Evolutionary conservation across 1,140 invertebrate genomes (phyloP).

Genomic region (Pogonomyrmex californicus): DNA sequence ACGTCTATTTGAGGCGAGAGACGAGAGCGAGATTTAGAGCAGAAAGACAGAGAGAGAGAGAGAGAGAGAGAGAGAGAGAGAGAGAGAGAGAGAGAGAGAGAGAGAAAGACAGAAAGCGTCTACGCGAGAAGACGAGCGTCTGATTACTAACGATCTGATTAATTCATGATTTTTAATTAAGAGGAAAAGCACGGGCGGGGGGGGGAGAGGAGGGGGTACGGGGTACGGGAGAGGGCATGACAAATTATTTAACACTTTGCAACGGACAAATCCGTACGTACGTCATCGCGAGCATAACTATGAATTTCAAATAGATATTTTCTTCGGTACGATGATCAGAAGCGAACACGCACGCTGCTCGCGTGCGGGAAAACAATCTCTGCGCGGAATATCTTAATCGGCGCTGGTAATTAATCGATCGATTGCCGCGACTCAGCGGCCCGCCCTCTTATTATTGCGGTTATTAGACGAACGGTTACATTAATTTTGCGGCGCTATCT

Average conservation of each 20-base stretch:
- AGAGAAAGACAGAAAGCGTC: conserved; percentile 70
- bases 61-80: conserved; percentile 57
- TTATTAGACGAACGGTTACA: conserved; percentile 62
- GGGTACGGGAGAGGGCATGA: not conserved
- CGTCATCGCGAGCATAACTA: conserved; percentile 57
- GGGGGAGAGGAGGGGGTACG: too few relatives aligned
- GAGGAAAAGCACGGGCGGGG: conserved; percentile 75
- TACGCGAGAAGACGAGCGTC: conserved; percentile 77
- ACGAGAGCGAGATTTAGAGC: conserved; percentile 74
- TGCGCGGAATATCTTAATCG: conserved; percentile 41
- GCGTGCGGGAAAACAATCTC: not conserved
- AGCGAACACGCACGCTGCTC: not conserved
- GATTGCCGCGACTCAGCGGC: conserved; percentile 17
- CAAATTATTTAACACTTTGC: conserved; percentile 70
- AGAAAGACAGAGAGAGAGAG: conserved; percentile 35
- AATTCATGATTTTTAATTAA: conserved; percentile 79
- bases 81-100: conserved; percentile 65
- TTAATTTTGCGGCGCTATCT: conserved; percentile 60
- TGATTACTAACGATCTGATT: conserved; percentile 79
- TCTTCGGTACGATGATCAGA: not conserved
- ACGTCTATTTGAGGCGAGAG: conserved; percentile 79
- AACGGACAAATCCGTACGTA: conserved; percentile 45
- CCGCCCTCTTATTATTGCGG: conserved; percentile 50
- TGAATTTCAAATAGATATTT: not conserved
- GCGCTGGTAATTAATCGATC: conserved; percentile 48